Evolutionary conservation across 2,888 invertebrate species (phyloP), one percentile per base, ranked within the genome.

Genomic region (Romanomermis culicivorax): DNA sequence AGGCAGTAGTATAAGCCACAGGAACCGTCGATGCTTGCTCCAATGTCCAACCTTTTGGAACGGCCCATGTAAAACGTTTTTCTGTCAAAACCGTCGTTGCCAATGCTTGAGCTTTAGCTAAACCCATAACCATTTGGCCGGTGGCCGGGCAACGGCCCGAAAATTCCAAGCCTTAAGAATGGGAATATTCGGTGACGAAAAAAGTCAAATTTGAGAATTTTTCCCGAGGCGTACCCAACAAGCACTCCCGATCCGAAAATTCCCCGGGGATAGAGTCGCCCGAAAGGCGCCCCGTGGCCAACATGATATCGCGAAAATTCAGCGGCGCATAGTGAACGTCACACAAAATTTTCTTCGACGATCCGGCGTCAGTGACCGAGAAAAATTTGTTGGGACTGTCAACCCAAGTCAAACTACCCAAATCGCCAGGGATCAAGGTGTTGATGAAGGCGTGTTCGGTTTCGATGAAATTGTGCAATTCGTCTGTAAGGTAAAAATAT

Each of bases 221-320:
- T 36, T 36, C 87, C 88, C 20, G 43, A 55, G 29, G 62, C 7
- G 59, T 45, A 23, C 45, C 45, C 23, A 45, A 23, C 23, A 45
- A 45, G 23, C 45, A 45, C 4, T 45, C 45, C 17, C 45, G 11
- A 23, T 45, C 45, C 17, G 17, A n/a, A 23, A 45, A 47, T 14
- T 29, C 20, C 3, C 53, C 47, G n/a, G 53, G 53, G 3, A 53
- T 47, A n/a, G 26, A 51, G 23, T 53, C 53, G 4, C 25, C 42
- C 3, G 53, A 42, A 24, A 53, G 20, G 20, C 53, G 43, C 63
- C 91, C 91, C 20, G 86, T 85, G 27, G 89, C 89, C 67, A 93
- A 74, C 91, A 93, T 93, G 61, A 93, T 80, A 72, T 93, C 93
- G 61, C 89, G 79, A 82, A 93, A 93, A 74, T 93, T 93, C 55